These are phyloP conservation scores for Phainopepla nitens DNA, from an alignment of 2,113 vertebrate genomes.

Conservation along the genomic window DNA sequence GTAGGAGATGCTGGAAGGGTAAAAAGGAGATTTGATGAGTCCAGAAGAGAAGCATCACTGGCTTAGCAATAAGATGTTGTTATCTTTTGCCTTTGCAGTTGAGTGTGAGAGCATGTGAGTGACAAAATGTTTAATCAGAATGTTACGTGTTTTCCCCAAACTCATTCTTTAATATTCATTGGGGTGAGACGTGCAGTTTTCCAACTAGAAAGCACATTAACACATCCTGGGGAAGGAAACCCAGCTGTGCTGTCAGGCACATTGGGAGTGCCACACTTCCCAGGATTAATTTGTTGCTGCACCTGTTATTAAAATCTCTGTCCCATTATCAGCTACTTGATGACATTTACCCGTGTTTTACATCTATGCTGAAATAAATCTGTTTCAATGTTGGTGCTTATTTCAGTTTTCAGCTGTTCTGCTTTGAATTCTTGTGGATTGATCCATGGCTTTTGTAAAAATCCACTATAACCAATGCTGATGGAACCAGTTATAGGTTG, in stretches of 20 bases:
- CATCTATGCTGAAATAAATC: not conserved
- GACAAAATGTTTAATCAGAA: constrained; percentile 3
- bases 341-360: not conserved
- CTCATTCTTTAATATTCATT: not conserved
- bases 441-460: not conserved
- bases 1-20: not conserved
- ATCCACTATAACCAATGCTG: not conserved
- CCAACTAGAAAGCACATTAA: not conserved
- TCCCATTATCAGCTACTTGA: not conserved
- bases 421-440: not conserved
- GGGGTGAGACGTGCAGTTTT: not conserved
- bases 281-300: not conserved
- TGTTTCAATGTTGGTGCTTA: not conserved
- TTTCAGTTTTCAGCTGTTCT: not conserved
- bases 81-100: not conserved
- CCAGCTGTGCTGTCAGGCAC: not conserved
- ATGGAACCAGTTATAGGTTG: not conserved
- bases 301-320: constrained; percentile 22
- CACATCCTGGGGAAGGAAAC: not conserved
- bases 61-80: not conserved
- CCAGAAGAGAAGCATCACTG: not conserved
- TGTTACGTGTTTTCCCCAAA: not conserved
- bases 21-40: not conserved
- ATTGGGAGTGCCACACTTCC: not conserved
- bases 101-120: not conserved